Percentiles rank a stretch among this genome's conserved stretches.
Conservation (phyloP, 1,140 invertebrate genomes). For the Psix sp. region DNA sequence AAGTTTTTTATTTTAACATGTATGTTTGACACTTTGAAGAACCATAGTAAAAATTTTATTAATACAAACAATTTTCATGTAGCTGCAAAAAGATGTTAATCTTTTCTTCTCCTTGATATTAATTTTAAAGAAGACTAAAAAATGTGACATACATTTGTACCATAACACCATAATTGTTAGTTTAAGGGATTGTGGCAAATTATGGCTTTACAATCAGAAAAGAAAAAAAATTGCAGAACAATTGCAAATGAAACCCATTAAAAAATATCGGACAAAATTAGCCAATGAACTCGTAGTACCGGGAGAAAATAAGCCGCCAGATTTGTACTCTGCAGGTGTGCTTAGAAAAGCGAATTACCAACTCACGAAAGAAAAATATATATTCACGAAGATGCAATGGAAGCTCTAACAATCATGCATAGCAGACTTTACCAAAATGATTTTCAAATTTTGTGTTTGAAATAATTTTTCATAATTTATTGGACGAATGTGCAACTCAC, state of each 20-base stretch:
- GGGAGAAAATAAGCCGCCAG: background rate
- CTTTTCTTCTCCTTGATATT: background rate
- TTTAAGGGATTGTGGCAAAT: conserved; percentile 5
- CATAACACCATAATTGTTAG: background rate
- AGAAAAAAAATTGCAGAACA: conserved; percentile 5
- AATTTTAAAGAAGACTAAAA: background rate
- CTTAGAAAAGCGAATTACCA: background rate
- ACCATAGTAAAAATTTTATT: too few species aligned
- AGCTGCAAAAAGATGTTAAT: background rate
- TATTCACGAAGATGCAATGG: conserved; percentile 1
- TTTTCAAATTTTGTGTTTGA: background rate
- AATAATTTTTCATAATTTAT: background rate
- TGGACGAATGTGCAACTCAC: conserved; percentile 3
- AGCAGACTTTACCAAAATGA: background rate
- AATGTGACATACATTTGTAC: background rate
- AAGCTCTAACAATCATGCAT: background rate
- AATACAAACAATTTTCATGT: too few species aligned
- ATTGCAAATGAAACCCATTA: conserved; percentile 1
- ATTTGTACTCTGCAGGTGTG: background rate
- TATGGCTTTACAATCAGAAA: background rate
- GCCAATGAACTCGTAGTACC: conserved; percentile 2
- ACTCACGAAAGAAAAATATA: background rate
- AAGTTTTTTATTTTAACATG: too few species aligned
- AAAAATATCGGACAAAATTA: conserved; percentile 2
- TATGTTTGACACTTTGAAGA: too few species aligned